These are phyloP conservation scores for Notodonta ziczac DNA, from an alignment of 2,888 invertebrate genomes.

Conservation along the genomic window DNA sequence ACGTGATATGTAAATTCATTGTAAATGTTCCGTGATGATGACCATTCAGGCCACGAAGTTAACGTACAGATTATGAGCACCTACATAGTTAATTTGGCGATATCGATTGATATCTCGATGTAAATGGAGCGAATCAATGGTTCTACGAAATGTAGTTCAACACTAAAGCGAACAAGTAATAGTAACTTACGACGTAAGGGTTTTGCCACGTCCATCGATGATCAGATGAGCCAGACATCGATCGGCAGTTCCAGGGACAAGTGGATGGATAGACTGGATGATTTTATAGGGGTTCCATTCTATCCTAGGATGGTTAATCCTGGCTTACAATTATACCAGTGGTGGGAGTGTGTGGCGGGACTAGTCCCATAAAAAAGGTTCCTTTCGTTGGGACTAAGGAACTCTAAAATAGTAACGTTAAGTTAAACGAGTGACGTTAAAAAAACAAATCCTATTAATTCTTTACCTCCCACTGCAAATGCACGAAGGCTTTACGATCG, in stretches of 20 bases:
- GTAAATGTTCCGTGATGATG: constrained; percentile 28
- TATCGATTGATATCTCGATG: constrained; percentile 39
- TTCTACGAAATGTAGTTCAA: too few species aligned
- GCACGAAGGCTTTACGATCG: constrained; percentile 44
- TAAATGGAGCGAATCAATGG: constrained; percentile 21
- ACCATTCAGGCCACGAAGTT: constrained; percentile 41
- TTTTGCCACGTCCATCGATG: too few species aligned
- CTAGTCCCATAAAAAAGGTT: too few species aligned
- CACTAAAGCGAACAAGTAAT: too few species aligned
- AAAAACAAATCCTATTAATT: not conserved
- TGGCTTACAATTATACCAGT: too few species aligned
- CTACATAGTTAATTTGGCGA: constrained; percentile 38
- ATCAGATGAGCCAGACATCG: too few species aligned
- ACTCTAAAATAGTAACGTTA: not conserved
- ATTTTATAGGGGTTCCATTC: too few species aligned
- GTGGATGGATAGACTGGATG: too few species aligned
- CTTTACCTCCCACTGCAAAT: constrained; percentile 14
- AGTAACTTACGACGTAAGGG: too few species aligned
- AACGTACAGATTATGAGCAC: constrained; percentile 41
- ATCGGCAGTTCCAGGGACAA: too few species aligned
- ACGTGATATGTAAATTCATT: constrained; percentile 22
- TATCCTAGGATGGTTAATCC: too few species aligned
- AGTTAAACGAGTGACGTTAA: not conserved
- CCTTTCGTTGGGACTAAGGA: not conserved
- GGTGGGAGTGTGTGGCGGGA: too few species aligned